Conservation (phyloP, 92 coral and sea anemone species). For the Porites rus region DNA sequence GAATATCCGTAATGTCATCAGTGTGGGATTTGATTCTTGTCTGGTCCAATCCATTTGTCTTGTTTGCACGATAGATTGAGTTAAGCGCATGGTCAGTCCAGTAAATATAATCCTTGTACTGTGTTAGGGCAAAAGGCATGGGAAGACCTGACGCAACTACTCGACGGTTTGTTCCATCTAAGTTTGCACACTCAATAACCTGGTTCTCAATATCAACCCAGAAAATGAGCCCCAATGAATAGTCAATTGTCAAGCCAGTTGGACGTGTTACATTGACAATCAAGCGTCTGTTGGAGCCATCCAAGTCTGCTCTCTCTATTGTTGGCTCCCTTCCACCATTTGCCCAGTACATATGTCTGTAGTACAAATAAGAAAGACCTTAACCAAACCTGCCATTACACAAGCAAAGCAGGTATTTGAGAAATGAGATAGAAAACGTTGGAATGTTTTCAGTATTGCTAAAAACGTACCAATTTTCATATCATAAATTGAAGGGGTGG, state of each 20-base stretch:
- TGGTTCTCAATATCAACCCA: constrained; percentile 84
- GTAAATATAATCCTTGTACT: constrained; percentile 84
- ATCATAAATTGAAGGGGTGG: too few species aligned
- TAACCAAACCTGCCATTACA: too few species aligned
- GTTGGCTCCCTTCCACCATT: constrained; percentile 73
- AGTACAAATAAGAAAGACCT: neutral
- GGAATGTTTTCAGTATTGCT: too few species aligned
- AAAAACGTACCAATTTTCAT: too few species aligned
- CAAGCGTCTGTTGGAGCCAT: constrained; percentile 79
- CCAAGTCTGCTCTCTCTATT: constrained; percentile 91
- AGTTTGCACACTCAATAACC: constrained; percentile 80
- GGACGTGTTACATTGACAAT: constrained; percentile 63
- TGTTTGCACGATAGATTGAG: constrained; percentile 90
- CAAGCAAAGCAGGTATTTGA: too few species aligned
- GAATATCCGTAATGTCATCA: constrained; percentile 79
- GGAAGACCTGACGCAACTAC: constrained; percentile 59
- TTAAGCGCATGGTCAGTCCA: constrained; percentile 82
- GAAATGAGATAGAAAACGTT: too few species aligned
- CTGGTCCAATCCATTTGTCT: constrained; percentile 82
- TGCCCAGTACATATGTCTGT: constrained; percentile 91
- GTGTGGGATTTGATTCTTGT: constrained; percentile 69
- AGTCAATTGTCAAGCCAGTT: constrained; percentile 83
- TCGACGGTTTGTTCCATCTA: constrained; percentile 76
- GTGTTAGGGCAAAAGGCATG: constrained; percentile 79
- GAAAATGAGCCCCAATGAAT: constrained; percentile 69